Evolutionary conservation across 2,113 vertebrate genomes (phyloP).

Genomic region (Cyphomyrus plagiostoma): DNA sequence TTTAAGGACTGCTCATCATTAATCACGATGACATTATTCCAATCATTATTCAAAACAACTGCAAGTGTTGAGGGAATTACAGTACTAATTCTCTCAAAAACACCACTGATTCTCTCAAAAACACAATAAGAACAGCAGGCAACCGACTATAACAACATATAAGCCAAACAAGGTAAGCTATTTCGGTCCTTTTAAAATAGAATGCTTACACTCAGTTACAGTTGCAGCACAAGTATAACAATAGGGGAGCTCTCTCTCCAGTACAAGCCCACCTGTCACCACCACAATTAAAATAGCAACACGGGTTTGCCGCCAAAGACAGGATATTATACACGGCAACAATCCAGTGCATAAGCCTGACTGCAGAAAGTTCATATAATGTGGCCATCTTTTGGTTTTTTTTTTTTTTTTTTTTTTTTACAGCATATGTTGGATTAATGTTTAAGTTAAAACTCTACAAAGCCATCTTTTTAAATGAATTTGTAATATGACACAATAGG

Average conservation of each 20-base stretch:
- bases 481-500: not conserved
- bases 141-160: not conserved
- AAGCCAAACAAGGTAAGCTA: slow-evolving; percentile 9
- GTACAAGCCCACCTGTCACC: not conserved
- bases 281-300: not conserved
- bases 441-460: not conserved
- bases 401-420: not conserved
- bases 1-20: not conserved
- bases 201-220: not conserved
- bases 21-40: not conserved
- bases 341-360: not conserved
- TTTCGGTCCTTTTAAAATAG: slow-evolving; percentile 4
- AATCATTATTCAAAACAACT: not conserved
- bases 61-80: not conserved
- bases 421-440: not conserved
- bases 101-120: not conserved
- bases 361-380: not conserved
- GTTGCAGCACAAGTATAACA: not conserved
- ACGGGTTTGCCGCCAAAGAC: not conserved
- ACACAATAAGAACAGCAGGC: not conserved
- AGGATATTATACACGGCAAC: not conserved
- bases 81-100: not conserved
- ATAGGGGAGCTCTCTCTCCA: not conserved
- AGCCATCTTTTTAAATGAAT: not conserved
- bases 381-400: not conserved